phyloP scores from a whole-genome alignment of 2,888 invertebrate species.

The Caenorhabditis wallacei region DNA sequence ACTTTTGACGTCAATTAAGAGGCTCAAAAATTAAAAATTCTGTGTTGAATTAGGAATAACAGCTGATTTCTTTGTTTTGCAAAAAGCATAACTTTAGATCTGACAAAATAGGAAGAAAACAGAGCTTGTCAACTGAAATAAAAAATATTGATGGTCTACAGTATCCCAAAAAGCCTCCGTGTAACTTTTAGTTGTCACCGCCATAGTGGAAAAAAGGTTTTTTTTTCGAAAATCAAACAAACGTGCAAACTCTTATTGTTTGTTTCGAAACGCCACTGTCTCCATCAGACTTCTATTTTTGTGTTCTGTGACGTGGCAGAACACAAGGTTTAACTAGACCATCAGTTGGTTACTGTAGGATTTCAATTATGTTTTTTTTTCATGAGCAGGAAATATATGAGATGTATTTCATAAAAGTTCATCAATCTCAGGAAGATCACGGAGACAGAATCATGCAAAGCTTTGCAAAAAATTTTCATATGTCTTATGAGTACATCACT shows the following conservation, averaged over 20 bases:
- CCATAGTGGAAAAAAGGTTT: slow-evolving; percentile 11
- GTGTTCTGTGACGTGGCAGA: slow-evolving; percentile 30
- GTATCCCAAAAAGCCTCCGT: slow-evolving; percentile 32
- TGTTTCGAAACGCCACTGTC: background rate
- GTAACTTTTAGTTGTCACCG: slow-evolving; percentile 42
- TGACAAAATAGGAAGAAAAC: background rate
- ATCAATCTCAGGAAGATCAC: too few relatives aligned
- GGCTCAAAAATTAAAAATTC: background rate
- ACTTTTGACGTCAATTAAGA: slow-evolving; percentile 15
- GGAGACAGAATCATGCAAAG: too few relatives aligned
- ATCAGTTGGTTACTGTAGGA: background rate
- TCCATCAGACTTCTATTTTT: slow-evolving; percentile 13
- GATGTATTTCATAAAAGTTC: too few relatives aligned
- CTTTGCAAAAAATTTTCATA: too few relatives aligned
- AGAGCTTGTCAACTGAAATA: background rate
- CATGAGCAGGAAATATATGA: too few relatives aligned
- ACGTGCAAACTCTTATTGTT: slow-evolving; percentile 35
- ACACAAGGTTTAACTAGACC: background rate
- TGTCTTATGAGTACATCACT: too few relatives aligned
- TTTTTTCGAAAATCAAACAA: slow-evolving; percentile 46
- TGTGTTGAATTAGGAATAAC: background rate
- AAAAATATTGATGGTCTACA: slow-evolving; percentile 19
- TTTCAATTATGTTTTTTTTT: too few relatives aligned
- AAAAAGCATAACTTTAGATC: background rate
- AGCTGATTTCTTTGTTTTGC: background rate